Evolutionary conservation across 2,797 vertebrate genomes (phyloP).

Genomic region (Diglossa cyanea): DNA sequence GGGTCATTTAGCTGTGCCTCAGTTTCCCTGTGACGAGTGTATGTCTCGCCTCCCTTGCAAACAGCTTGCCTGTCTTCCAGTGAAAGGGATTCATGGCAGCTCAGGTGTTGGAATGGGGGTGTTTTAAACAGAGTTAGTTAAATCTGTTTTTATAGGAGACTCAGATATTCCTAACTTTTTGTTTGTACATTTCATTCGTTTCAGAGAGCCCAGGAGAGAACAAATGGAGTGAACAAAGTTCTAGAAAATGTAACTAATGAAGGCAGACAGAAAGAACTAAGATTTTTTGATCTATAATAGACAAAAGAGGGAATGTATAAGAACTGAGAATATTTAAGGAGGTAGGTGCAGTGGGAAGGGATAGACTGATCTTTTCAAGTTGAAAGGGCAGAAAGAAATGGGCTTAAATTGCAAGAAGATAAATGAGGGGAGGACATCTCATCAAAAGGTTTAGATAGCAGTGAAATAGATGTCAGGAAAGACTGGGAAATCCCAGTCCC

Average conservation of each 20-base stretch:
- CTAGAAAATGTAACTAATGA: background rate
- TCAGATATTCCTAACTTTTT: background rate
- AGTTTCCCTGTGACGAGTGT: background rate
- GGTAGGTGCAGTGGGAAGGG: background rate
- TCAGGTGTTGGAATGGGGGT: background rate
- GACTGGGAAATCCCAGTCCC: background rate
- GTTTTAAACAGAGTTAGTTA: background rate
- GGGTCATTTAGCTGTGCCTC: background rate
- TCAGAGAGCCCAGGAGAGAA: background rate
- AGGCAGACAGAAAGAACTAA: background rate
- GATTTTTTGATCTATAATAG: background rate
- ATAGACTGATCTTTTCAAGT: background rate
- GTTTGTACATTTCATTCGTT: background rate
- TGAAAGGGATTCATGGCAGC: background rate
- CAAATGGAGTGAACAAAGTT: background rate
- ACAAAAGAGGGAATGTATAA: background rate
- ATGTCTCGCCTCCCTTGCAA: background rate
- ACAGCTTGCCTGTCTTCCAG: background rate
- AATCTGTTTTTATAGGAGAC: background rate
- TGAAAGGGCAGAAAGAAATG: background rate
- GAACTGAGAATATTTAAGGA: background rate
- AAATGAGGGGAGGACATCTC: background rate
- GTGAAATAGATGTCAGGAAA: background rate
- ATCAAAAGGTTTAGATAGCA: background rate
- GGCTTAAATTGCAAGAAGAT: background rate